These are phyloP conservation scores for Bombus haemorrhoidalis DNA, from an alignment of 1,140 invertebrate genomes.

Conservation along the genomic window DNA sequence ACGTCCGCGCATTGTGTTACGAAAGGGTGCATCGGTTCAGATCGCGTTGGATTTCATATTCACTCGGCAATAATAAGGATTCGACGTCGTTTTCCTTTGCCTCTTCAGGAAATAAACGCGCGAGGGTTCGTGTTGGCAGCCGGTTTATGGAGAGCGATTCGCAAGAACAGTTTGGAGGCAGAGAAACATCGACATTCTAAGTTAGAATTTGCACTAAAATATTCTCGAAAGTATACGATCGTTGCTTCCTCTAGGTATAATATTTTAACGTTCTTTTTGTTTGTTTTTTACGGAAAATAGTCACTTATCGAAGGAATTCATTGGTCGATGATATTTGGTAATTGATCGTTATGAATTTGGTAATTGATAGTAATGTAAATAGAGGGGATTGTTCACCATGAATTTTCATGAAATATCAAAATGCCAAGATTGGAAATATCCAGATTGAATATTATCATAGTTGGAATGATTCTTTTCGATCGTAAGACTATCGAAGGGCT, in stretches of 20 bases:
- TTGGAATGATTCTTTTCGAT: no score
- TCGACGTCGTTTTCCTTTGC: slow-evolving; percentile 31
- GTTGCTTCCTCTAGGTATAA: not conserved
- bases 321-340: no score
- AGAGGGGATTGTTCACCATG: no score
- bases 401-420: no score
- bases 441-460: no score
- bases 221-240: not conserved
- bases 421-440: no score
- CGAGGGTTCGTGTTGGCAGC: slow-evolving; percentile 17
- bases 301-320: no score
- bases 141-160: not conserved
- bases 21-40: slow-evolving; percentile 54
- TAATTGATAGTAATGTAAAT: no score
- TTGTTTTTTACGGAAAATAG: no score
- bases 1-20: slow-evolving; percentile 29
- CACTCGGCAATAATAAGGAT: slow-evolving; percentile 55
- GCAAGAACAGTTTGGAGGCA: not conserved
- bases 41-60: slow-evolving; percentile 53
- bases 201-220: not conserved
- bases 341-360: no score
- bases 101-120: slow-evolving; percentile 41
- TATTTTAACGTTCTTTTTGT: no score
- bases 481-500: no score
- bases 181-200: not conserved